Percentiles rank a stretch among this genome's conserved stretches.
Evolutionary conservation across 2,113 vertebrate genomes (phyloP).

Genomic region (Micronisus gabar): DNA sequence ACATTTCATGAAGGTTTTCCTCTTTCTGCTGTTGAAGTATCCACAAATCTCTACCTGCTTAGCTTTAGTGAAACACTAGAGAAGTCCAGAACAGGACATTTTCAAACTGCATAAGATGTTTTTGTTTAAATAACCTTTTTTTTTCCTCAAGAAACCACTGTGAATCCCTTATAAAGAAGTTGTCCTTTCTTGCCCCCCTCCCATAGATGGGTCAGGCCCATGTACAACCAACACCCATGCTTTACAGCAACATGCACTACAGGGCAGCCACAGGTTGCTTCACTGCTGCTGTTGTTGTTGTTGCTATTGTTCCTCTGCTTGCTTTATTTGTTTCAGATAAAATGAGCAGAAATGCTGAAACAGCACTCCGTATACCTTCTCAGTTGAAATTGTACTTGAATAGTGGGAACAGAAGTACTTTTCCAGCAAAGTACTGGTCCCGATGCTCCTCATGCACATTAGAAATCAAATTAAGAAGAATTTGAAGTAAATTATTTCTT

Average conservation of each 20-base stretch:
- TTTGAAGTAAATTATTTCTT: not conserved
- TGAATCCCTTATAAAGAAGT: not conserved
- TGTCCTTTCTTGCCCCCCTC: not conserved
- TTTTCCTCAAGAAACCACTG: not conserved
- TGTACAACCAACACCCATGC: not conserved
- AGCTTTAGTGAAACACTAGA: not conserved
- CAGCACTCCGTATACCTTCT: not conserved
- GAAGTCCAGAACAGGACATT: not conserved
- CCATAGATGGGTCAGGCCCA: rapidly evolving
- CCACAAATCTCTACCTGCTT: not conserved
- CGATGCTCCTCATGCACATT: not conserved
- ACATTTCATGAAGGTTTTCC: not conserved
- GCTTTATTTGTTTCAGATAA: not conserved
- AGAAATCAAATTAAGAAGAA: not conserved
- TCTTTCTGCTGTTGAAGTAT: not conserved
- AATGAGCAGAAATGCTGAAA: not conserved
- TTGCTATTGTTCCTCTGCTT: not conserved
- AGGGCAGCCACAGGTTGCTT: not conserved
- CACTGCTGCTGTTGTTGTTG: not conserved
- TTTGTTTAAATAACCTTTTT: not conserved
- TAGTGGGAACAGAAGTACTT: not conserved
- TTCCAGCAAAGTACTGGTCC: not conserved
- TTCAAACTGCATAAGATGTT: not conserved
- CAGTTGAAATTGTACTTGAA: not conserved
- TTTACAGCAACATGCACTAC: not conserved